These are phyloP conservation scores for Antitype chi DNA, from an alignment of 2,888 invertebrate genomes.

Conservation along the genomic window DNA sequence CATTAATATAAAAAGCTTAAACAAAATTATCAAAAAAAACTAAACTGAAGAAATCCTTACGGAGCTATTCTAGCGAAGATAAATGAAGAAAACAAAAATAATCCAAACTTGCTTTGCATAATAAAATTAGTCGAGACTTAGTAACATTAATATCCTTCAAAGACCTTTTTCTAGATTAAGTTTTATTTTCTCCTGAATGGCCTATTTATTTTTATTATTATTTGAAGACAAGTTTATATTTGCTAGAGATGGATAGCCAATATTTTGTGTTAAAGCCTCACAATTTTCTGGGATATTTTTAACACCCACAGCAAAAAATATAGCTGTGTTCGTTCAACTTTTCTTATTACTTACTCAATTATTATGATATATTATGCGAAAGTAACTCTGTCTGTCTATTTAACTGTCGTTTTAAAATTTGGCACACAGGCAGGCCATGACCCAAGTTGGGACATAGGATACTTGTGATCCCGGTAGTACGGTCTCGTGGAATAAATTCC, in stretches of 20 bases:
- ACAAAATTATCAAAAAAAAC: constrained; percentile 17
- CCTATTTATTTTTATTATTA: constrained; percentile 50
- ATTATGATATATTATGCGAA: background rate
- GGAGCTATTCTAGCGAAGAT: constrained; percentile 52
- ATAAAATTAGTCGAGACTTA: constrained; percentile 60
- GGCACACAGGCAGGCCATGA: too few species aligned
- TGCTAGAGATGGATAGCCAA: constrained; percentile 28
- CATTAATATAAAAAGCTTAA: constrained; percentile 27
- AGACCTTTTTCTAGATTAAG: constrained; percentile 43
- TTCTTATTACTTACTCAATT: background rate
- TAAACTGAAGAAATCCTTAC: constrained; percentile 37
- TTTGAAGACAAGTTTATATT: constrained; percentile 22
- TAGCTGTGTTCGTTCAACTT: background rate
- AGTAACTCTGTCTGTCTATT: background rate
- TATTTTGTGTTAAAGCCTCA: constrained; percentile 5
- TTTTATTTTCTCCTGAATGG: constrained; percentile 49
- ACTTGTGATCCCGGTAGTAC: too few species aligned
- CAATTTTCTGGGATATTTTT: constrained; percentile 11
- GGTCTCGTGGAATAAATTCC: too few species aligned
- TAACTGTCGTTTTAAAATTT: too few species aligned
- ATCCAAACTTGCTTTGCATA: constrained; percentile 59
- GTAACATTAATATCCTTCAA: constrained; percentile 64
- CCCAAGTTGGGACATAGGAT: too few species aligned
- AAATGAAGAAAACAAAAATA: constrained; percentile 60
- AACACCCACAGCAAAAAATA: background rate